phyloP scores from a whole-genome alignment of 2,113 vertebrate species.

The Mus musculus region GRCm39 chr6:36541501-36542000 shows the following conservation, averaged over 20 bases:
- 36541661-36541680: neutral
- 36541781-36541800: too few species aligned
- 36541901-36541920: neutral
- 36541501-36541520: neutral
- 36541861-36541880: neutral
- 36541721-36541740: neutral
- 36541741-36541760: neutral
- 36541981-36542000: neutral
- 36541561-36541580: neutral
- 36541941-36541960: neutral
- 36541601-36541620: neutral
- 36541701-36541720: neutral
- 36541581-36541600: neutral
- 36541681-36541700: neutral
- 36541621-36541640: neutral
- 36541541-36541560: neutral
- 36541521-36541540: neutral
- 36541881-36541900: neutral
- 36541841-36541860: neutral
- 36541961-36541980: neutral
- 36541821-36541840: too few species aligned
- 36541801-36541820: neutral
- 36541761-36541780: neutral
- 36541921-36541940: neutral
- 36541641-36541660: neutral